Conservation (phyloP, 2,113 vertebrate genomes). For the Rhynchomys soricoides region DNA sequence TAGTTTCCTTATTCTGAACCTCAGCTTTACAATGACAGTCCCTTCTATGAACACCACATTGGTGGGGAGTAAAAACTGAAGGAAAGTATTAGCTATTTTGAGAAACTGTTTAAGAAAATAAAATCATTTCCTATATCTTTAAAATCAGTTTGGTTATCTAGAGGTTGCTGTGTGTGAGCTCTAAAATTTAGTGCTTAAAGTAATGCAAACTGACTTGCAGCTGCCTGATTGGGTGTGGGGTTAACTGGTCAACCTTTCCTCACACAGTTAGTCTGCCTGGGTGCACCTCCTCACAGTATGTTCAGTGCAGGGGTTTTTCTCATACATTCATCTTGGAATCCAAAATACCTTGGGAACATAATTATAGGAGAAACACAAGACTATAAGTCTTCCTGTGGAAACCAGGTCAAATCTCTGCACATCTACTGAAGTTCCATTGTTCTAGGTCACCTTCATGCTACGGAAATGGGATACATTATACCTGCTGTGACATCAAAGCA, state of each 20-base stretch:
- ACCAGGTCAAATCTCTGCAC: background rate
- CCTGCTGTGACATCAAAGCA: background rate
- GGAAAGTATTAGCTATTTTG: background rate
- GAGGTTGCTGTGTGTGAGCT: background rate
- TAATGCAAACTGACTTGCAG: background rate
- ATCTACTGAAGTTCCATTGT: background rate
- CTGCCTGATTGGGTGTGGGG: background rate
- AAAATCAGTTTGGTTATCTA: background rate
- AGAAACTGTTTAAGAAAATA: conserved; percentile 2
- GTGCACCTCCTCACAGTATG: background rate
- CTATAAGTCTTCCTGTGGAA: background rate
- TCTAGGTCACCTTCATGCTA: background rate
- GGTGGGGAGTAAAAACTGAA: background rate
- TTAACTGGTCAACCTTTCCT: background rate
- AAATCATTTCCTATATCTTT: background rate
- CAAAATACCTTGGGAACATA: background rate
- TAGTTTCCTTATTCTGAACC: background rate
- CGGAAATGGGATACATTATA: background rate
- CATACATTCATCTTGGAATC: background rate
- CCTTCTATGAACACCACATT: background rate
- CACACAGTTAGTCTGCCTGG: background rate
- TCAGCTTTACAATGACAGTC: background rate
- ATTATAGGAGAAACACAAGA: background rate
- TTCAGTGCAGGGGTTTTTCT: background rate
- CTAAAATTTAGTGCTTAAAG: background rate